Evolutionary conservation across 2,113 vertebrate genomes (phyloP), one percentile per base, ranked within the genome.

Genomic region (Laterallus jamaicensis): DNA sequence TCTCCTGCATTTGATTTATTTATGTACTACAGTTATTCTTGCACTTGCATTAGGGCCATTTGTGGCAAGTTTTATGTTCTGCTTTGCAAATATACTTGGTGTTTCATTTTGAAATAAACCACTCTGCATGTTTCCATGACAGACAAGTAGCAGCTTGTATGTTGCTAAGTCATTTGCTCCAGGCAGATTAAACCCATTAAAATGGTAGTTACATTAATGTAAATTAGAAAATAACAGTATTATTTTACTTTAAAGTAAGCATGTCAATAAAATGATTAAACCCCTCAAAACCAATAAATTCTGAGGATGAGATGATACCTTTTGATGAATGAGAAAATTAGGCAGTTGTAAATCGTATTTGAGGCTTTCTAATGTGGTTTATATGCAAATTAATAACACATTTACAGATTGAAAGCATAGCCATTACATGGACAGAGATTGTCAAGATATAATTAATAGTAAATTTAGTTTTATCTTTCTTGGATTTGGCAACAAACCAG

Each of bases 281-380:
- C 82, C 17, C 2, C 39, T 73, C 10, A 68, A 76, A 82, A 63
- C 5, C 17, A 56, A 42, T 15, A 66, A 75, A 40, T n/a, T 22
- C 7, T 67, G 62, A 82, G 42, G 19, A 68, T 59, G 56, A 69
- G 15, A 80, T 47, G 9, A 69, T 79, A 62, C 28, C 35, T 42
- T 88, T 44, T 62, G 58, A 70, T 88, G 58, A 93, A 49, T 81
- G 66, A 81, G 55, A 82, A 96, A 91, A 96, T 92, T 54, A 93
- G 20, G 44, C 66, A 52, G 32, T 58, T 93, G 35, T 28, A 94
- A 86, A 52, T 56, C 82, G 3, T 71, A 76, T 90, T 92, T 56
- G 16, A 76, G 29, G 19, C 78, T 76, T 79, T 52, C 17, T 94
- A 69, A 62, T 68, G 19, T 75, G 13, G 47, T 81, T 59, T 81